A percentile compares a stretch with the other conserved stretches of the same genome.
Conservation (phyloP, 2,888 invertebrate genomes). For the Helleia helle region DNA sequence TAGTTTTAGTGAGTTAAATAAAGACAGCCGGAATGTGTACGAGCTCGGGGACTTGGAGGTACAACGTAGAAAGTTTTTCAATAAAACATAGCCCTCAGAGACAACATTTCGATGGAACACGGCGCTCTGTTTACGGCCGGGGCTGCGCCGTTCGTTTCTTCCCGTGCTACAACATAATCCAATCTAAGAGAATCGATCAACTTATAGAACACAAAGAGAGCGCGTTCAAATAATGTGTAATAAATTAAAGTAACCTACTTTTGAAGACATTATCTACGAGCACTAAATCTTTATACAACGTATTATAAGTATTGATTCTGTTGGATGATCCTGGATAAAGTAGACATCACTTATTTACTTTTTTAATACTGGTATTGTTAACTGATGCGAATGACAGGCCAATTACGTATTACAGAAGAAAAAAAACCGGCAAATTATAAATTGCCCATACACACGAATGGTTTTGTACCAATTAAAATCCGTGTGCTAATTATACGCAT, state of each 20-base stretch:
- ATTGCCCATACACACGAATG: no score
- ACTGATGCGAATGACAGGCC: no score
- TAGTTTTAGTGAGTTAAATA: constrained; percentile 14
- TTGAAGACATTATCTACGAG: no score
- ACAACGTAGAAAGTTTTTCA: constrained; percentile 60
- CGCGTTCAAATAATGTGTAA: constrained; percentile 1
- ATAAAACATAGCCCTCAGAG: constrained; percentile 65
- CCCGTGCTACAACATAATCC: constrained; percentile 46
- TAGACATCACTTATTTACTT: no score
- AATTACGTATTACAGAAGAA: no score
- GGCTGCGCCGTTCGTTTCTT: constrained; percentile 32
- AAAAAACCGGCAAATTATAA: no score
- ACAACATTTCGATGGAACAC: constrained; percentile 63
- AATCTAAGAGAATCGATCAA: constrained; percentile 53
- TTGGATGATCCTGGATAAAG: no score
- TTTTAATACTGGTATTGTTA: no score
- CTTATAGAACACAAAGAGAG: constrained; percentile 20
- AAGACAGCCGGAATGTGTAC: constrained; percentile 25
- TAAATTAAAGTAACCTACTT: constrained; percentile 1
- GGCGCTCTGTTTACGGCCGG: constrained; percentile 53
- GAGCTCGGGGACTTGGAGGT: constrained; percentile 31
- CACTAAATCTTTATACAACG: no score
- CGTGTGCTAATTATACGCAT: no score
- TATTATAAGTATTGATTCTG: no score
- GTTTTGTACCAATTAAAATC: no score